Evolutionary conservation across 2,113 vertebrate species (phyloP).

Genomic region (Nothocercus nigrocapillus): DNA sequence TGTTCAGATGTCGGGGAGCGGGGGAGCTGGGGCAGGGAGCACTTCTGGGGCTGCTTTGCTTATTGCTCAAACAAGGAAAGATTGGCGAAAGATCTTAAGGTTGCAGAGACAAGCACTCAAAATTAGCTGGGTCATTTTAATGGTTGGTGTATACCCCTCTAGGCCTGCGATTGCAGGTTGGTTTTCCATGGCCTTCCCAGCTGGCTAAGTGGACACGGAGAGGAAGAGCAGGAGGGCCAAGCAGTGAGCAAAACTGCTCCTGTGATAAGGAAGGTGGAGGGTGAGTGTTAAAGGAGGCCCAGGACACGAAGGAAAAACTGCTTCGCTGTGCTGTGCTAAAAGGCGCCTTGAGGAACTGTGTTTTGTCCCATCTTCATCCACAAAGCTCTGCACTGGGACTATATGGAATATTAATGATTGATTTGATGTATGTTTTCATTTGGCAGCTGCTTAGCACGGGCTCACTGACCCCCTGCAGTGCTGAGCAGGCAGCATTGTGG

Average conservation of each 20-base stretch:
- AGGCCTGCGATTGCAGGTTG: background rate
- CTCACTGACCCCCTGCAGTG: background rate
- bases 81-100: background rate
- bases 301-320: background rate
- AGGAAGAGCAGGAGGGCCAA: background rate
- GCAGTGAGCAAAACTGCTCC: background rate
- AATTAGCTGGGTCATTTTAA: background rate
- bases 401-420: background rate
- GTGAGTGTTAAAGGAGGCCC: background rate
- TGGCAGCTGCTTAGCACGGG: background rate
- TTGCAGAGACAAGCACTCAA: background rate
- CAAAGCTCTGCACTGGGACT: background rate
- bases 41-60: background rate
- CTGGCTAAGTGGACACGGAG: background rate
- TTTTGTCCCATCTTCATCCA: background rate
- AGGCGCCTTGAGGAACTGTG: background rate
- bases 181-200: background rate
- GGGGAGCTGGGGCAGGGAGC: background rate
- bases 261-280: background rate
- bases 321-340: background rate
- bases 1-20: background rate
- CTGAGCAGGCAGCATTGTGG: background rate
- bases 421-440: background rate
- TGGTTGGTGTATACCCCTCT: background rate
- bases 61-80: background rate